Conservation (phyloP, 2,113 vertebrate genomes). For the Neopipo cinnamomea region DNA sequence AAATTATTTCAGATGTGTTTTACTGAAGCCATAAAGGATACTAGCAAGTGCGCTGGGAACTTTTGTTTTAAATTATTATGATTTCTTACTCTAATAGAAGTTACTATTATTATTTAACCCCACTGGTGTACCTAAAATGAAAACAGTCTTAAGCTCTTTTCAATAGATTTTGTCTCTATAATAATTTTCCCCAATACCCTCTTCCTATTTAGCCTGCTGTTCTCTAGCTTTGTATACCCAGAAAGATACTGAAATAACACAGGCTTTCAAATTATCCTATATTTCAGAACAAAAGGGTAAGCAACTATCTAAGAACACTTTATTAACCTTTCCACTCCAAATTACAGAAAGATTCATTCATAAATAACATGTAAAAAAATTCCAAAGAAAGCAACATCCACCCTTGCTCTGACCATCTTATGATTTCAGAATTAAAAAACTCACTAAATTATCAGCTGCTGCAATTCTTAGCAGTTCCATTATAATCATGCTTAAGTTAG, state of each 20-base stretch:
- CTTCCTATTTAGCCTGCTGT: background rate
- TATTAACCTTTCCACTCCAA: background rate
- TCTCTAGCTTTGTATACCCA: background rate
- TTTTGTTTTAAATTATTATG: constrained; percentile 43
- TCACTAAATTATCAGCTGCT: background rate
- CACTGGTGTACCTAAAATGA: constrained; percentile 5
- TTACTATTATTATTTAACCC: constrained; percentile 44
- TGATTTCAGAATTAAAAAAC: background rate
- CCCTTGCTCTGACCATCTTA: background rate
- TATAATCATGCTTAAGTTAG: background rate
- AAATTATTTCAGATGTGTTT: constrained; percentile 49
- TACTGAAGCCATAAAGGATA: constrained; percentile 49
- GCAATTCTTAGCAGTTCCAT: background rate
- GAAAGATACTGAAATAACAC: background rate
- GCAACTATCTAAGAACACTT: background rate
- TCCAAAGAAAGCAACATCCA: background rate
- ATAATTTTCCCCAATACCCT: background rate
- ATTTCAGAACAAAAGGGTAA: background rate
- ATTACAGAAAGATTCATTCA: background rate
- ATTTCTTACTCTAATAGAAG: constrained; percentile 27
- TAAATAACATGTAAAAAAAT: background rate
- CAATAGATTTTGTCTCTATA: background rate
- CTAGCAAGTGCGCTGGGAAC: background rate
- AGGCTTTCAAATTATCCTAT: background rate
- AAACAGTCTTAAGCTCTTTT: background rate